Evolutionary conservation across 2,888 invertebrate species (phyloP).

Genomic region (Ommatoiulus sabulosus): DNA sequence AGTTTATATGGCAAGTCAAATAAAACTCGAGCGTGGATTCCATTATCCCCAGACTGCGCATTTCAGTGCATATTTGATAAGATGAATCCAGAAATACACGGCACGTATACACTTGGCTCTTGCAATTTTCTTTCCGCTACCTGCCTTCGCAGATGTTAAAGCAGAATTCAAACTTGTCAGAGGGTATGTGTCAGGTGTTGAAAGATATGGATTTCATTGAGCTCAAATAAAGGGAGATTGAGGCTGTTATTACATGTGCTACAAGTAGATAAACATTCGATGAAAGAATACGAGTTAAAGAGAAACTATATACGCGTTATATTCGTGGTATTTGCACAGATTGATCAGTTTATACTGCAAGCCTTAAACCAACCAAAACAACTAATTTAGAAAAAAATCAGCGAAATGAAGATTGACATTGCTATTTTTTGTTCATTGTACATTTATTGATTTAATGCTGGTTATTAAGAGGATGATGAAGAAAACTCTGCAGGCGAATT

Average conservation of each 20-base stretch:
- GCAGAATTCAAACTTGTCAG: neutral
- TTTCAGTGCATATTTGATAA: slow-evolving; percentile 28
- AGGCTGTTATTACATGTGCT: neutral
- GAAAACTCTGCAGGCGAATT: no score
- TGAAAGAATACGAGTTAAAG: neutral
- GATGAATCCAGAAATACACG: neutral
- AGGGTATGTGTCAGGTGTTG: neutral
- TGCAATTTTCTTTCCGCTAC: neutral
- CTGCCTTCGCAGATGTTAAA: neutral
- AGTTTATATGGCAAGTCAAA: slow-evolving; percentile 35
- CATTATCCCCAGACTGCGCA: slow-evolving; percentile 21
- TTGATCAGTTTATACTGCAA: neutral
- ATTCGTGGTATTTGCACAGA: no score
- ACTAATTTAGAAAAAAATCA: no score
- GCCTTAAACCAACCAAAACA: neutral
- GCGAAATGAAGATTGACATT: no score
- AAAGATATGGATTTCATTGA: neutral
- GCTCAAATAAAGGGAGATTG: neutral
- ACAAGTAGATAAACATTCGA: neutral
- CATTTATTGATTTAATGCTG: no score
- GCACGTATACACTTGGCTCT: neutral
- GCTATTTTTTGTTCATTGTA: no score
- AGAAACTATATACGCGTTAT: neutral
- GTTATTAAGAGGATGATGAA: no score
- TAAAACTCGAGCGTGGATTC: slow-evolving; percentile 20